Conservation (phyloP, 2,113 vertebrate species). For the Dicerorhinus sumatrensis region DNA sequence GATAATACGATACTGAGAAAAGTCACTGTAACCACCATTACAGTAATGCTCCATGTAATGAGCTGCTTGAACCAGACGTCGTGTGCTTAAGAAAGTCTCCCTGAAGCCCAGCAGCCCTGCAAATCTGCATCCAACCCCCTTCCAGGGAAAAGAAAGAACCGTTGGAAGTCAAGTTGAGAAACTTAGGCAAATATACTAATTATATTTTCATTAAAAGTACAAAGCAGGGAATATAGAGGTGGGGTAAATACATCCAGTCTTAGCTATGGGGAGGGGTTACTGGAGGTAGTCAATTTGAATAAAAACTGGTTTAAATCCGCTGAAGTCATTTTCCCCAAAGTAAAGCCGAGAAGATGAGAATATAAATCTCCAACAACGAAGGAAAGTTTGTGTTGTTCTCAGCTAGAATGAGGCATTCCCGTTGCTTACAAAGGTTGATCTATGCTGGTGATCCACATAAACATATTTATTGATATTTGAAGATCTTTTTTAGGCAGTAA, state of each 20-base stretch:
- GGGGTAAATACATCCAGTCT: background rate
- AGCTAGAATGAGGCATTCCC: background rate
- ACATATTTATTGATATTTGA: background rate
- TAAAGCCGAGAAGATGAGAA: background rate
- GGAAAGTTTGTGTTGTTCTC: background rate
- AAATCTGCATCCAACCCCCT: background rate
- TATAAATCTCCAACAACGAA: background rate
- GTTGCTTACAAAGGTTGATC: background rate
- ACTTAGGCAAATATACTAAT: background rate
- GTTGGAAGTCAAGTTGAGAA: conserved; percentile 37
- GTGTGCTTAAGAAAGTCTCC: background rate
- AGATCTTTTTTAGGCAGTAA: background rate
- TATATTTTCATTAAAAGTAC: background rate
- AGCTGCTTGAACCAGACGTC: background rate
- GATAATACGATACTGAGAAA: background rate
- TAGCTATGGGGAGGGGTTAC: background rate
- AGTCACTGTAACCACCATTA: background rate
- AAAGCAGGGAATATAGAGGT: background rate
- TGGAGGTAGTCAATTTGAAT: background rate
- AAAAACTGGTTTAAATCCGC: background rate
- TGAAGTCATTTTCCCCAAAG: background rate
- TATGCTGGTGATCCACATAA: background rate
- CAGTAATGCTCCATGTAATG: background rate
- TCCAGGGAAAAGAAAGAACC: background rate
- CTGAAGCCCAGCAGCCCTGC: background rate